phyloP scores from a whole-genome alignment of 30 jellyfish, hydroid and myxozoan genomes.

The Pseudorhiza aurosa region DNA sequence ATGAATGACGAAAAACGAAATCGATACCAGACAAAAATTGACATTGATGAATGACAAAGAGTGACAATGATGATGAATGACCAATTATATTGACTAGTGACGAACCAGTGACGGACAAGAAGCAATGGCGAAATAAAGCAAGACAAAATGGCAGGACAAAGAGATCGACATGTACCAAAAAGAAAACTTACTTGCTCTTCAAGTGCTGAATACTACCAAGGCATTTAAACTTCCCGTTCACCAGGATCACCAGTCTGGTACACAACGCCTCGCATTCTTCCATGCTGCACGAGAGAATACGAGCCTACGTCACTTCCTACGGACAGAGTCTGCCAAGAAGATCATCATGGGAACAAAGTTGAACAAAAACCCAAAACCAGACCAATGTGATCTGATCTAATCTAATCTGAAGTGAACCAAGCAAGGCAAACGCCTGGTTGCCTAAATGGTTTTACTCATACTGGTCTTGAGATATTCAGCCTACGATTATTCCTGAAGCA shows the following conservation, averaged over 20 bases:
- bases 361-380: neutral
- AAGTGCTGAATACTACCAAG: conserved; percentile 94
- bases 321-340: neutral
- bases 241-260: conserved; percentile 95
- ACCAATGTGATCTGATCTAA: neutral
- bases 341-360: too few species aligned
- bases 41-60: too few species aligned
- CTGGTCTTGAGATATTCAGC: too few species aligned
- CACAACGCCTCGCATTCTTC: conserved; percentile 99
- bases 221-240: conserved; percentile 94
- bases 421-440: too few species aligned
- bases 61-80: too few species aligned
- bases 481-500: too few species aligned
- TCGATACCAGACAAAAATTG: too few species aligned
- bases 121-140: too few species aligned
- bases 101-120: too few species aligned
- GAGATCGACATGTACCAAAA: neutral
- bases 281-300: conserved; percentile 68
- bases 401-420: neutral
- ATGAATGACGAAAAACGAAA: too few species aligned
- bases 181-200: conserved; percentile 73
- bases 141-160: neutral
- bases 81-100: too few species aligned
- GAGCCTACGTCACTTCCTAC: neutral
- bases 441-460: too few species aligned